A percentile compares a stretch with the other conserved stretches of the same genome.
phyloP scores from a whole-genome alignment of 2,113 vertebrate genomes.

The Anoura caudifer region DNA sequence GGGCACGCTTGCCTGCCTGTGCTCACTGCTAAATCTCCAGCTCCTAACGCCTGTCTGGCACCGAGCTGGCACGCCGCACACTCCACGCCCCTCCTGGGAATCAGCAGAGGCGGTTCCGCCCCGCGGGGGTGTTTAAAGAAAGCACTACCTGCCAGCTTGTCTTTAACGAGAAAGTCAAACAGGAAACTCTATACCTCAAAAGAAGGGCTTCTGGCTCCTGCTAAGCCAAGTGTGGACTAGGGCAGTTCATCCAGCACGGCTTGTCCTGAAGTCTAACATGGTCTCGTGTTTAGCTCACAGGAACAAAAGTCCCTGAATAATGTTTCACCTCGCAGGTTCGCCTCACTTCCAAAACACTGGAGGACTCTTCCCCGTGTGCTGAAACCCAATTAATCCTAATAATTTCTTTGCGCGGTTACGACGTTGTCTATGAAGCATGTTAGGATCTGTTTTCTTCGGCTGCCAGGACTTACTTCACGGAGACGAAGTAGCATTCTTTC shows the following conservation, averaged over 20 bases:
- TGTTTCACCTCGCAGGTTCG: background rate
- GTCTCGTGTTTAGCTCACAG: background rate
- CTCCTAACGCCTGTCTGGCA: rapidly evolving
- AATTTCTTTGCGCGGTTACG: slow-evolving; percentile 16
- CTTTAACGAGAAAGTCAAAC: background rate
- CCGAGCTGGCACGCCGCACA: background rate
- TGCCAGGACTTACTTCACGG: background rate
- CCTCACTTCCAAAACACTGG: background rate
- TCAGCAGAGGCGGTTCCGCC: rapidly evolving
- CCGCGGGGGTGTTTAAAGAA: rapidly evolving
- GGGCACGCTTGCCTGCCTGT: rapidly evolving
- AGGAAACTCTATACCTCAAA: background rate
- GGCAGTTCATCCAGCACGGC: background rate
- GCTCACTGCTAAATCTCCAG: rapidly evolving
- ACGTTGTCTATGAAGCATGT: slow-evolving; percentile 2
- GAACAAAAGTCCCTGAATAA: rapidly evolving
- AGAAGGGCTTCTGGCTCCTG: background rate
- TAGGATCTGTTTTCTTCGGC: slow-evolving; percentile 62
- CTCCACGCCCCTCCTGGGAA: rapidly evolving
- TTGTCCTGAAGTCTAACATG: rapidly evolving
- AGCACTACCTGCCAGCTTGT: background rate
- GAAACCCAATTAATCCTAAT: background rate
- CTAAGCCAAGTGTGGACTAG: no score
- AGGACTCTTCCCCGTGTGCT: background rate
- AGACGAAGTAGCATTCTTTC: background rate